A percentile compares a stretch with the other conserved stretches of the same genome.
These are phyloP conservation scores for Amniataba percoides DNA, from an alignment of 2,797 vertebrate species.

Conservation along the genomic window DNA sequence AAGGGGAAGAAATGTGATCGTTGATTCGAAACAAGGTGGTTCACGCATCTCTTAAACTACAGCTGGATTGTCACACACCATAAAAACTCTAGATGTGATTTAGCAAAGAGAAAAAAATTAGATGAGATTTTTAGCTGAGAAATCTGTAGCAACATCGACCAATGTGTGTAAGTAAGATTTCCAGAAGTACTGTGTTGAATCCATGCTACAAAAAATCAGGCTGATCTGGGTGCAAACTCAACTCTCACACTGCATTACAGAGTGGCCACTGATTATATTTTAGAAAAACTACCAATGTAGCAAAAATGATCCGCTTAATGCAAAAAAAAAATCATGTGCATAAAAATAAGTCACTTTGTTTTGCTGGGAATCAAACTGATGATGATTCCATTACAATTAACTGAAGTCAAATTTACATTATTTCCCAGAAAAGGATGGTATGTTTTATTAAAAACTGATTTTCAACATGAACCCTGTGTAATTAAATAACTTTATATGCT, in stretches of 20 bases:
- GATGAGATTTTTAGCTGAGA: neutral
- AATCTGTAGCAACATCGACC: neutral
- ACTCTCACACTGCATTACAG: neutral
- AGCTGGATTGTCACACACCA: neutral
- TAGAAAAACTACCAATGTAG: neutral
- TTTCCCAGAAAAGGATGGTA: neutral
- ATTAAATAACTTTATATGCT: neutral
- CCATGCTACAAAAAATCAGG: neutral
- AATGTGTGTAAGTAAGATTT: neutral
- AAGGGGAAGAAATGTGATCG: neutral
- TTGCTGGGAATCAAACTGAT: neutral
- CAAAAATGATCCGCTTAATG: neutral
- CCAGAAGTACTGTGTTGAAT: neutral
- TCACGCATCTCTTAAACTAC: neutral
- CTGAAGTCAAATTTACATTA: neutral
- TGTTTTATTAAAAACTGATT: neutral
- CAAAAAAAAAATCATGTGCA: neutral
- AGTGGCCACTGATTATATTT: neutral
- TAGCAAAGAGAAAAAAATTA: too few species aligned
- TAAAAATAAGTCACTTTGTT: neutral
- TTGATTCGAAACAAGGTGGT: neutral
- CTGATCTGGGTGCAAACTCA: neutral
- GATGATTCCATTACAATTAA: neutral
- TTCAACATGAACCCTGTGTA: neutral
- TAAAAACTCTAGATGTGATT: neutral